Evolutionary conservation across 2,113 vertebrate species (phyloP), one percentile per base, ranked within the genome.

Genomic region (Perca fluviatilis): DNA sequence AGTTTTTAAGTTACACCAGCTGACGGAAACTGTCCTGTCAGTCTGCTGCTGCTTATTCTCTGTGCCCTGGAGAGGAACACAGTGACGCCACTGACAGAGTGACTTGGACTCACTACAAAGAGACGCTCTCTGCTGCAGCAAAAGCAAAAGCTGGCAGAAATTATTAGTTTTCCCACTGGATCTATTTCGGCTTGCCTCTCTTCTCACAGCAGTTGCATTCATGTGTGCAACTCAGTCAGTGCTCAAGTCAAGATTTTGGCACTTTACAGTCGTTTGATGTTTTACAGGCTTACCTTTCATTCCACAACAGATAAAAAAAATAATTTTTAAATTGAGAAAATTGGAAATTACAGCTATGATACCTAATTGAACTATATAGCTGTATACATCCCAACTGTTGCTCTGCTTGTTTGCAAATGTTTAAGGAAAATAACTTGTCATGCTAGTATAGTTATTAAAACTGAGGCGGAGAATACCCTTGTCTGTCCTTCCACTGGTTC

Each of bases 401-500:
- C 30, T 16, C 7, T 56, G 21, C 18, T 72, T 30, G 64, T 63
- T 53, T 40, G 30, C 56, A 0, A 14, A 18, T 11, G 0, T 56
- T 72, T 50, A 13, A 21, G 10, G n/a, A 19, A 30, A 33, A 21
- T 33, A 30, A 57, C 56, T 50, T n/a, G 23, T 63, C 23, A 57
- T 62, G 67, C 36, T 74, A 27, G 27, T 27, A 27, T 18, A 15
- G 33, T 62, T 62, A 53, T 43, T 33, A 33, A 25, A 10, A 61
- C 19, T 46, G 1, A 74, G 13, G 27, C 61, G 40, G 21, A 61
- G 46, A 71, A 58, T 82, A 92, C 68, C 84, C 90, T 92, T 92
- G 75, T 83, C 81, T 89, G 92, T 80, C 93, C 93, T 94, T 93
- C 90, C 58, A 46, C 53, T 51, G 53, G n/a, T 77, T 88, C 65